Base-by-base conservation (phyloP, 2,888 invertebrate genomes). In the Acanthoscelides obtectus region DNA sequence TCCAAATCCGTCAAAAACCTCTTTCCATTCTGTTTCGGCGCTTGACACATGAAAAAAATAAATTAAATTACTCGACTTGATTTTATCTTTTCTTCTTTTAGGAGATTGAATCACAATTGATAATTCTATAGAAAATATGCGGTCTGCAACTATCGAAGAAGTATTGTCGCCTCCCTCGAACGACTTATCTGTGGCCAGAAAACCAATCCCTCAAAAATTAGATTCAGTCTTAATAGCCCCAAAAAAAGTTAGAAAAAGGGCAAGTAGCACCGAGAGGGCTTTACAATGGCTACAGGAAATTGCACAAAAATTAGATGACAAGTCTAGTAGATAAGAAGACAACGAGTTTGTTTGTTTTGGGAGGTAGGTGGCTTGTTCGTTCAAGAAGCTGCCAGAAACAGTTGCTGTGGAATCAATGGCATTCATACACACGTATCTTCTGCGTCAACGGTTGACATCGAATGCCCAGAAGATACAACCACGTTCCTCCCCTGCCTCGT, bases 271-370 rank as follows among this genome's bases (percentile, higher is more conserved):
- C 22, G 22, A 69, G 22, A 0, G 63, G 63, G 63, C 64, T 64
- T 63, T 69, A 64, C 69, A 69, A 69, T 27, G 63, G 69, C 63
- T 69, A 69, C 69, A 69, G 64, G 63, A 69, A 8, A 69, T 69
- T 45, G 22, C 69, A 21, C 25, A 69, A 69, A 19, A 69, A 69
- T 69, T 69, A 45, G 69, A 69, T 4, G 65, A 65, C n/a, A 65
- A 5, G 65, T 5, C 4, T 65, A 65, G 20, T 65, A 12, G 5
- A 20, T 8, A 69, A 27, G 22, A 65, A 19, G 65, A 66, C 1
- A 70, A 20, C 3, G 70, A 70, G 22, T 70, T 70, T 66, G 70
- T 65, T 22, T 64, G 65, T 66, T 70, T 70, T 70, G 66, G 70
- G 17, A 70, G 64, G 22, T 65, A 64, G 21, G 65, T 70, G n/a